Base-by-base conservation (phyloP, 2,113 vertebrate species). In the Sterrhoptilus dennistouni region DNA sequence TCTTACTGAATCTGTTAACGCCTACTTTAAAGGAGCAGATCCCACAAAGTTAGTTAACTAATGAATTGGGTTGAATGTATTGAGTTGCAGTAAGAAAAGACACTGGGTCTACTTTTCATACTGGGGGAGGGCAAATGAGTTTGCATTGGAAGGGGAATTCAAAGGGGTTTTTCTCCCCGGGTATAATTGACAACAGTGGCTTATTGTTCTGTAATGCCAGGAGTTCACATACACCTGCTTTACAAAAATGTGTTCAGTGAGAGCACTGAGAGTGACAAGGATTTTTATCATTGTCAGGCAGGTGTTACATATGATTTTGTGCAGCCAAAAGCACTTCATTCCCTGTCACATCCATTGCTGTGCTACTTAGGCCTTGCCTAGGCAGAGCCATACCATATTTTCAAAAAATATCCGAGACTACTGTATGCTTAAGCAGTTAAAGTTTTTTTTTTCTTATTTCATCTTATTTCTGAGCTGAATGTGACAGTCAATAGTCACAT, bases 21-120 rank as follows among this genome's bases (percentile, higher is more conserved):
- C 99, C 91, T 99, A 99, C 98, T 99, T 99, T 98, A 99, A 99
- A 99, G 99, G 99, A 98, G 99, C 99, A 97, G 99, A 99, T 98
- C 99, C 99, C 72, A 98, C 98, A 96, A 99, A 99, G 99, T 99
- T 98, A 99, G 99, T 99, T 95, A 92, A 91, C 91, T 52, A 98
- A 98, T 98, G 72, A 90, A 87, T 87, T 90, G 47, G 92, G 69
- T 78, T 92, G 42, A 94, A 94, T 96, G 76, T 96, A 87, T 69
- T 81, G 66, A 93, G 14, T 93, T 95, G 27, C 12, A 78, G 15
- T 94, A 82, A 91, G 54, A 84, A 68, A 91, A 42, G 35, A 81
- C 28, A 23, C 47, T 87, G 69, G 24, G 2, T 65, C 40, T 90
- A 75, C 19, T 42, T 96, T 47, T 93, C 38, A 21, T 78, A 27